Percentiles rank a stretch among this genome's conserved stretches.
phyloP scores from a whole-genome alignment of 2,797 vertebrate species.

The Pogoniulus pusillus region DNA sequence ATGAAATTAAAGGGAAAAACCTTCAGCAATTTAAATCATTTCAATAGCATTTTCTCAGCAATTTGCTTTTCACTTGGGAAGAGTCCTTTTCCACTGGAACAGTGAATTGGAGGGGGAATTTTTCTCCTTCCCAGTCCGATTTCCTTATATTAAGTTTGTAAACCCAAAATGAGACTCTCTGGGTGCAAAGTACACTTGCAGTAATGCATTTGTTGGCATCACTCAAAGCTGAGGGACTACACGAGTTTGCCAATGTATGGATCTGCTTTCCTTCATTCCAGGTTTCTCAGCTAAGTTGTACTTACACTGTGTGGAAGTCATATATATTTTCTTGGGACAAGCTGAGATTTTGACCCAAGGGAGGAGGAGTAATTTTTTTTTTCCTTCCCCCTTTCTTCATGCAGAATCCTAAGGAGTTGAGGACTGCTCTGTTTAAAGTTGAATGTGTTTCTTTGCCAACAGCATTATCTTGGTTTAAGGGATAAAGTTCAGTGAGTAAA shows the following conservation, averaged over 20 bases:
- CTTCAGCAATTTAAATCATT: slow-evolving; percentile 61
- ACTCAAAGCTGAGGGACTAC: slow-evolving; percentile 60
- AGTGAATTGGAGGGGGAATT: slow-evolving; percentile 10
- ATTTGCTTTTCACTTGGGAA: slow-evolving; percentile 70
- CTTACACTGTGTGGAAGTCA: slow-evolving; percentile 34
- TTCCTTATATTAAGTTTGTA: slow-evolving; percentile 62
- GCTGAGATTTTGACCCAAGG: slow-evolving; percentile 30
- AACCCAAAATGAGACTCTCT: slow-evolving; percentile 40
- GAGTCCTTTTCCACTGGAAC: slow-evolving; percentile 55
- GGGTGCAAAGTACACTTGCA: slow-evolving; percentile 17
- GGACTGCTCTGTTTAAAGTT: background rate
- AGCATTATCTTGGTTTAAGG: background rate
- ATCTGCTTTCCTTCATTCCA: slow-evolving; percentile 69
- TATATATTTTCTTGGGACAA: slow-evolving; percentile 29
- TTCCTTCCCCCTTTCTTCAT: background rate
- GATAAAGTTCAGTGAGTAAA: background rate
- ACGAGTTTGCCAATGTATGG: slow-evolving; percentile 41
- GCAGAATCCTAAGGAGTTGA: background rate
- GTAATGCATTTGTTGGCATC: slow-evolving; percentile 72
- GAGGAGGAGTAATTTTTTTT: slow-evolving; percentile 4
- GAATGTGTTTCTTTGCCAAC: background rate
- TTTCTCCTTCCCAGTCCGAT: slow-evolving; percentile 14
- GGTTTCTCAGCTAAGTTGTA: slow-evolving; percentile 63
- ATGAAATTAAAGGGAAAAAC: slow-evolving; percentile 48
- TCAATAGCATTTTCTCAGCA: slow-evolving; percentile 65